Base-by-base conservation (phyloP, 2,113 vertebrate species). In the Physeter macrocephalus region DNA sequence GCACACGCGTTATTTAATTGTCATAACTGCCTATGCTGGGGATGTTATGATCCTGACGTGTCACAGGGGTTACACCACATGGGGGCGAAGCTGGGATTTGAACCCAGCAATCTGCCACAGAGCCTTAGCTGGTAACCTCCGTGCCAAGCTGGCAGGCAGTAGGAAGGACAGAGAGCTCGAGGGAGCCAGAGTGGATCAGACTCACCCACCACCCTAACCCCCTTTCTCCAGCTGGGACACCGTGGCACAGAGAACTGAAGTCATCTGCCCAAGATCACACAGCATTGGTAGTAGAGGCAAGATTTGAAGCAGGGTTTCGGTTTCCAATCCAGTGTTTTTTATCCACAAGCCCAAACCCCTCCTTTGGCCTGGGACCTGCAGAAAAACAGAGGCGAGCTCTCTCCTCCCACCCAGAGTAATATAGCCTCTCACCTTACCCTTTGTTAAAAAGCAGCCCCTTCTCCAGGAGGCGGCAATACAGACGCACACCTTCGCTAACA, bases 111-210 rank as follows among this genome's bases (percentile, higher is more conserved):
- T 21, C 41, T 3, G 8, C 82, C 10, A 13, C 2, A 0, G 31
- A 43, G 12, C 41, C 39, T 64, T 72, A 34, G 75, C 49, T 87
- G n/a, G 1, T 34, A 59, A 17, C 39, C 54, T 25, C 13, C 0
- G 1, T 8, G 31, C 49, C 11, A 27, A 59, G 4, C 10, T 34
- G 14, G 49, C 10, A 2, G 0, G 29, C 6, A 2, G 0, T 2
- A 25, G 17, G 11, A 43, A 39, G 29, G 31, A 59, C 21, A 69
- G 59, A 8, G 75, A 54, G 31, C 23, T 39, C 1, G 34, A 34
- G 61, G 64, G 61, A 29, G 12, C 6, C 9, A 1, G 14, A 36
- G 14, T 21, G 54, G 72, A 27, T 20, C 46, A 18, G 0, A 23
- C 29, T 36, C 34, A 10, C 36, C 69, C 41, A 1, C 15, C 12